Base-by-base conservation (phyloP, 2,888 invertebrate genomes). In the Caenorhabditis plicata region DNA sequence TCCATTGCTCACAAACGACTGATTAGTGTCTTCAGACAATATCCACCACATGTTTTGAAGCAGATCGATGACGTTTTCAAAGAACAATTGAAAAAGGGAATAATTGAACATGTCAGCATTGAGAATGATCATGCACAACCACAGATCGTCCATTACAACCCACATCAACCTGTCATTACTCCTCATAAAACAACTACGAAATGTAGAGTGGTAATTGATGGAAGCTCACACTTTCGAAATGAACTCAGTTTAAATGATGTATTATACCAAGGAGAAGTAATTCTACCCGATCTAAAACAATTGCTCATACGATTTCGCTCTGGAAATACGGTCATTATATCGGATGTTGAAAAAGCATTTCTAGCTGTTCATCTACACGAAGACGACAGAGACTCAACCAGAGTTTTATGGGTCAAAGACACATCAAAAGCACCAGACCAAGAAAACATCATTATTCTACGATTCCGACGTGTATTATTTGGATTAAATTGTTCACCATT, bases 311-410 rank as follows among this genome's bases (percentile, higher is more conserved):
- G 70, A 15, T 57, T 66, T 22, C 35, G 71, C 9, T 22, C 42
- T 1, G 31, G 33, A 5, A 26, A 32, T 19, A 33, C 32, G 23
- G 55, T 36, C 9, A 39, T 56, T 2, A 53, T 58, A 3, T 23
- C 51, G 2, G 71, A 71, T 29, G 41, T 71, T 3, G 58, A 65
- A 43, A 66, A 71, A 17, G 63, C 67, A 3, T 68, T 71, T 43
- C 41, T 60, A n/a, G 57, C 57, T 43, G 32, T 69, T 11, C 26
- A 41, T 3, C 32, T 70, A 1, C 48, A 72, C 13, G 23, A 44
- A 41, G 13, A 17, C 8, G 49, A 70, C 25, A 19, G 65, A 29
- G 65, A 71, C 29, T 44, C 19, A 3, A 38, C 50, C 1, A 17
- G 71, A 26, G 43, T 57, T 17, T 26, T 70, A 3, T 54, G 55